Evolutionary conservation across 2,797 vertebrate genomes (phyloP).

Genomic region (Sebastes baramenuke): DNA sequence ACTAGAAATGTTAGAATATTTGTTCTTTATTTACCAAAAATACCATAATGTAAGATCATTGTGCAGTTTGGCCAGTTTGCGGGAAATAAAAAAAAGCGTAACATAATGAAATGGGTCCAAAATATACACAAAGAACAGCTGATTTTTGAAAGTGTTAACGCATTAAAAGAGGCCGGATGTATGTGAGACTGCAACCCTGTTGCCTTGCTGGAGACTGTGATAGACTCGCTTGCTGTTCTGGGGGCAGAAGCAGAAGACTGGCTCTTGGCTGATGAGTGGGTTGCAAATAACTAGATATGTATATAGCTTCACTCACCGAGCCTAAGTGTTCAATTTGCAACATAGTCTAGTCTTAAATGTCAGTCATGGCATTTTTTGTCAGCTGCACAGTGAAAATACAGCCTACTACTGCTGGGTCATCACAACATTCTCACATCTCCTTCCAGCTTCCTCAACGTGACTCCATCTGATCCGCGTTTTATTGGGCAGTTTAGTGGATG

Average conservation of each 20-base stretch:
- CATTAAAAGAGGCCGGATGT: background rate
- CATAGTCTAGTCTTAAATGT: background rate
- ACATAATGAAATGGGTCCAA: background rate
- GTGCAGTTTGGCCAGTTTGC: background rate
- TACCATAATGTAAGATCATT: background rate
- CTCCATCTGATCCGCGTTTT: conserved; percentile 52
- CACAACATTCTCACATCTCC: conserved; percentile 53
- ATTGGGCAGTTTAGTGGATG: conserved; percentile 58
- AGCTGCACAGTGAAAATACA: background rate
- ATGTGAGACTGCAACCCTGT: background rate
- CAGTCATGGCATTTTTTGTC: background rate
- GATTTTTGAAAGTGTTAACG: background rate
- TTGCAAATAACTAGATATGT: conserved; percentile 11
- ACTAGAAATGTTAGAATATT: background rate
- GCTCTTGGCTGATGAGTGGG: conserved; percentile 5
- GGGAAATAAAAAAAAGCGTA: background rate
- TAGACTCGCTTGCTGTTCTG: conserved; percentile 25
- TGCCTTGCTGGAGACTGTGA: background rate
- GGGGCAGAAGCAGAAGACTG: conserved; percentile 20
- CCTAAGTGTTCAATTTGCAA: conserved; percentile 10
- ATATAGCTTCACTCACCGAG: conserved; percentile 9
- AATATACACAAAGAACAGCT: background rate
- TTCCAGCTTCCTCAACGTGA: conserved; percentile 46
- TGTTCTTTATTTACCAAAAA: background rate
- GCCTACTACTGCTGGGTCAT: conserved; percentile 17